Evolutionary conservation across 2,113 vertebrate species (phyloP).

Genomic region (Alaudala cheleensis): DNA sequence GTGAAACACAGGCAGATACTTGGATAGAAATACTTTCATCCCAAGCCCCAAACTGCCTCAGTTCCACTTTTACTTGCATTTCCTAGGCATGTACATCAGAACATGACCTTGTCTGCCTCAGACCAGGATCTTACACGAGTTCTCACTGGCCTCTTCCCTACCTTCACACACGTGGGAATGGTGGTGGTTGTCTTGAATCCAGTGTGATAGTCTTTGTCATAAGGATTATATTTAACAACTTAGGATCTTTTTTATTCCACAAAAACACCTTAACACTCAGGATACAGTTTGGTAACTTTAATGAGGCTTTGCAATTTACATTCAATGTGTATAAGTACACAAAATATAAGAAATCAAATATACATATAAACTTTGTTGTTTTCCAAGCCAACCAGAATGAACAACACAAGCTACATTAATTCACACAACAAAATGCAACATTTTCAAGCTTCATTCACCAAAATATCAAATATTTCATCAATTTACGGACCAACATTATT

Average conservation of each 20-base stretch:
- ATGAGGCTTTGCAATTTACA: conserved; percentile 59
- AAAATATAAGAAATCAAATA: conserved; percentile 69
- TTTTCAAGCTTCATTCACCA: neutral
- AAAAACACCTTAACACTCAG: neutral
- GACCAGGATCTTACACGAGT: neutral
- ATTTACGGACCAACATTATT: neutral
- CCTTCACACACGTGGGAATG: neutral
- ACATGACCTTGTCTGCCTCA: neutral
- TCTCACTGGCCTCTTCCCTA: neutral
- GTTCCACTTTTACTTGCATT: neutral
- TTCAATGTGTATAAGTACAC: conserved; percentile 10
- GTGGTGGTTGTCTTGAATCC: neutral
- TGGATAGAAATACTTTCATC: neutral
- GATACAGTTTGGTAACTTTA: conserved; percentile 31
- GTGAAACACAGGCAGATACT: neutral
- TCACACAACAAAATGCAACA: conserved; percentile 52
- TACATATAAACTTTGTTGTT: conserved; percentile 56
- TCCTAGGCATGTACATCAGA: neutral
- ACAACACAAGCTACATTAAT: conserved; percentile 44
- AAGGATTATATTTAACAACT: neutral
- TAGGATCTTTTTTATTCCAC: neutral
- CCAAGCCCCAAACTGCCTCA: neutral
- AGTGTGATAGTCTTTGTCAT: accelerated
- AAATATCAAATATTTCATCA: conserved; percentile 24
- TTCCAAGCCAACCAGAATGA: conserved; percentile 19